Percentiles rank a stretch among this genome's conserved stretches.
Conservation (phyloP, 2,113 vertebrate genomes). For the Myrmophylax atrothorax region DNA sequence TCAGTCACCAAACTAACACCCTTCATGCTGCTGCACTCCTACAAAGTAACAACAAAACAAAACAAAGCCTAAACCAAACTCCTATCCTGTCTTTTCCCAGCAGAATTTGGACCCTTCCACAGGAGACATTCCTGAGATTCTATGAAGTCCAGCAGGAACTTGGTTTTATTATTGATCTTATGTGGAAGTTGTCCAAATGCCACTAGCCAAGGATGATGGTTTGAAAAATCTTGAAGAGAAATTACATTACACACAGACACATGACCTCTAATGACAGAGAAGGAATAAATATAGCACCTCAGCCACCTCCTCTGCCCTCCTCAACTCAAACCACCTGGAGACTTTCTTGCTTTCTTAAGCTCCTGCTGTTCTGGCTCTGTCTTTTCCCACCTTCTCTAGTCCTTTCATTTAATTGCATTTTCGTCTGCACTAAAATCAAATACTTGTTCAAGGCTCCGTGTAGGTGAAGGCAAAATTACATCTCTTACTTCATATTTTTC, state of each 20-base stretch:
- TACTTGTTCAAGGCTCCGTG: not conserved
- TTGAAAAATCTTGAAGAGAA: not conserved
- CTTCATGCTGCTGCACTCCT: not conserved
- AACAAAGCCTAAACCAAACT: not conserved
- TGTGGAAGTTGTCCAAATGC: not conserved
- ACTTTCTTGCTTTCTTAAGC: not conserved
- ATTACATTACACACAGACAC: not conserved
- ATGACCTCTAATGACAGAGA: not conserved
- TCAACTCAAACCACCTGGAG: not conserved
- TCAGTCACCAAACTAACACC: not conserved
- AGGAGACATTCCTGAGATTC: not conserved
- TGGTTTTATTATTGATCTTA: not conserved
- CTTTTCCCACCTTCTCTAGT: not conserved
- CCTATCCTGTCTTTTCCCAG: not conserved
- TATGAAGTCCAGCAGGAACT: not conserved
- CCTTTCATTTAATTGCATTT: not conserved
- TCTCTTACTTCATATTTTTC: not conserved
- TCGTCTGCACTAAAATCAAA: not conserved
- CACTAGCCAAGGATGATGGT: not conserved
- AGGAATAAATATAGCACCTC: not conserved
- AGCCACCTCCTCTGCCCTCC: not conserved
- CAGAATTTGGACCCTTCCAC: not conserved
- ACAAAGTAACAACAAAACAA: not conserved
- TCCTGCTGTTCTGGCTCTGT: not conserved
- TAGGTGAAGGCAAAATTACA: not conserved